Conservation (phyloP, 2,797 vertebrate species). For the Avahi laniger region DNA sequence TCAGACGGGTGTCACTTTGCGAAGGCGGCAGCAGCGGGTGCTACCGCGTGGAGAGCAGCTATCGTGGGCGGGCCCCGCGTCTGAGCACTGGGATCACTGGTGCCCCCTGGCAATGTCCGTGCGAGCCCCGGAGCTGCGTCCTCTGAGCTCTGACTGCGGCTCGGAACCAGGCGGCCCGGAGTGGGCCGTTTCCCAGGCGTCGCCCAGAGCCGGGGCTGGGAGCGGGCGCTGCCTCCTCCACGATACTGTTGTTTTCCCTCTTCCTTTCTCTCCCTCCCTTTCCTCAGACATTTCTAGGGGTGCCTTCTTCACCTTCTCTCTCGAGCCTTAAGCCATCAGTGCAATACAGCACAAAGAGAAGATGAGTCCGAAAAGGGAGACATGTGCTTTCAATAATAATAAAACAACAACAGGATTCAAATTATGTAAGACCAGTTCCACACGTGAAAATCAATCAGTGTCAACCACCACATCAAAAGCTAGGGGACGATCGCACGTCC, state of each 20-base stretch:
- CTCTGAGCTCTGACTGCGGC: neutral
- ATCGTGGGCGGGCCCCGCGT: fast-evolving
- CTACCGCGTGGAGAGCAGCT: fast-evolving
- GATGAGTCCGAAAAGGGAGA: too few species aligned
- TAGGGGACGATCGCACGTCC: fast-evolving
- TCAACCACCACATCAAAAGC: neutral
- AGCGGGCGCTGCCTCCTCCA: fast-evolving
- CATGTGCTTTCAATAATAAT: neutral
- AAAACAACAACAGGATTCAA: neutral
- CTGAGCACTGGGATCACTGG: fast-evolving
- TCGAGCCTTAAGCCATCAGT: neutral
- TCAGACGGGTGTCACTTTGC: neutral
- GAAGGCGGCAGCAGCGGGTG: neutral
- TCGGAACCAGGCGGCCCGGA: neutral
- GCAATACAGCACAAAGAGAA: too few species aligned
- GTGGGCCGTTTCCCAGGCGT: too few species aligned
- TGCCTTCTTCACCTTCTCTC: fast-evolving
- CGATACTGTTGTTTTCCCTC: fast-evolving
- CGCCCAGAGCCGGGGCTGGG: neutral
- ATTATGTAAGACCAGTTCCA: neutral
- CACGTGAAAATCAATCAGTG: neutral
- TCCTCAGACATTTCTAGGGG: too few species aligned
- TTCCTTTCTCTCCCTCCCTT: neutral
- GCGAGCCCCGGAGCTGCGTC: neutral
- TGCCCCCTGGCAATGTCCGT: fast-evolving